These are phyloP conservation scores for Argopecten irradians DNA, from an alignment of 1,140 invertebrate genomes.

Conservation along the genomic window DNA sequence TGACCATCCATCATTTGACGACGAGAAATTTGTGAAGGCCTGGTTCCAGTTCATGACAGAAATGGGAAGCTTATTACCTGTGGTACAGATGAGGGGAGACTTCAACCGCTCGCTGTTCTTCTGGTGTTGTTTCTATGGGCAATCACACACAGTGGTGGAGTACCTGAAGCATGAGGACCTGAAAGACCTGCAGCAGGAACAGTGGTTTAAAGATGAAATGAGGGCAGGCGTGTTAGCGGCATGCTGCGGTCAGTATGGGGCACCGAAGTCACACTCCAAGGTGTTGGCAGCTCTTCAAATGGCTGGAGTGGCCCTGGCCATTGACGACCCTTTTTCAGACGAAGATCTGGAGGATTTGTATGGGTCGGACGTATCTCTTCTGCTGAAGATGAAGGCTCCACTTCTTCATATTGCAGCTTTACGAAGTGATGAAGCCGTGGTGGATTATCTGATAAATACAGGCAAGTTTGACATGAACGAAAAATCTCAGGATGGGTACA, in stretches of 20 bases:
- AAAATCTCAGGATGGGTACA: constrained; percentile 42
- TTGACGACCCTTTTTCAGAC: constrained; percentile 33
- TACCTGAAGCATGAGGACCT: constrained; percentile 48
- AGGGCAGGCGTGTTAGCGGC: constrained; percentile 36
- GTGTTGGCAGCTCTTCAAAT: background rate
- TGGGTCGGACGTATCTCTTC: constrained; percentile 34
- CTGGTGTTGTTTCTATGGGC: constrained; percentile 46
- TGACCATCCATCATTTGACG: constrained; percentile 38
- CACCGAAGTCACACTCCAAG: background rate
- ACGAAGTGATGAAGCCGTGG: constrained; percentile 26
- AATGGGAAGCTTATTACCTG: constrained; percentile 49
- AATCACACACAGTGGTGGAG: constrained; percentile 26
- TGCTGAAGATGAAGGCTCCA: constrained; percentile 43
- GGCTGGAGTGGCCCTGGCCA: constrained; percentile 23
- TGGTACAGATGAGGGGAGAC: constrained; percentile 39
- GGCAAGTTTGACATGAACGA: constrained; percentile 40
- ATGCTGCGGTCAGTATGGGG: constrained; percentile 25
- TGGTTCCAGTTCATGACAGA: constrained; percentile 47
- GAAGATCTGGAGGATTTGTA: constrained; percentile 39
- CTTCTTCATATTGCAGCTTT: constrained; percentile 48
- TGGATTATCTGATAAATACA: constrained; percentile 29
- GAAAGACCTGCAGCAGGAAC: constrained; percentile 38
- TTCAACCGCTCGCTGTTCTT: constrained; percentile 49
- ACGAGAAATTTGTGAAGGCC: constrained; percentile 33
- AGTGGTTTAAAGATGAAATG: constrained; percentile 51